Evolutionary conservation across 2,797 vertebrate species (phyloP), one percentile per base, ranked within the genome.

Genomic region (Zalophus californianus): DNA sequence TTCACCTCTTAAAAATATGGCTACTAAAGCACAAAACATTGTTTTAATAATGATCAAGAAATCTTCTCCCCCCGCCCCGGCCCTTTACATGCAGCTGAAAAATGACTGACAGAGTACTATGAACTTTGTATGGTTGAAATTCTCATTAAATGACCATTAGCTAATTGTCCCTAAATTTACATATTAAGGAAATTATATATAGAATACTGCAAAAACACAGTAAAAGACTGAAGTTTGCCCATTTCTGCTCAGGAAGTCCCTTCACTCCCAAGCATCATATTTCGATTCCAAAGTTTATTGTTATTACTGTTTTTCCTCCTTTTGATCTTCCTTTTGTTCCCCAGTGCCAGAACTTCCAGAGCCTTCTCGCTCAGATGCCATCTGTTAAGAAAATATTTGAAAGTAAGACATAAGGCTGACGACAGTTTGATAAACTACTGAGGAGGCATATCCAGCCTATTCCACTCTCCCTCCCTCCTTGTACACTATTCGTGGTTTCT

Each of bases 161-260:
- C 98, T 98, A 98, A 98, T 96, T 96, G 83, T 98, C 98, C 98
- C 98, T 99, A 98, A 98, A 98, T 98, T 98, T 98, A 98, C 97
- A 98, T 98, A 99, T 98, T 98, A 98, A 98, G 95, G 98, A 98
- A 98, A 98, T 98, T 99, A 99, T 98, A 98, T 98, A 99, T 99
- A 98, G 99, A 98, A 99, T 99, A 99, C 99, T 99, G 99, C 99
- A 99, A 99, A 99, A 99, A 99, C 99, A 99, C 99, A 99, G 99
- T 99, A 99, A 97, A 94, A 99, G 98, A 99, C 98, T 98, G 98
- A 99, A 98, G 98, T 99, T 98, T 98, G 98, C 98, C 98, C 98
- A 89, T 96, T 98, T 98, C 98, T 98, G 98, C 99, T 99, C 99
- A 97, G 98, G 99, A 99, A 98, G 82, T 84, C 92, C 97, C 94